phyloP scores from a whole-genome alignment of 2,113 vertebrate genomes.

The Stegastes partitus region DNA sequence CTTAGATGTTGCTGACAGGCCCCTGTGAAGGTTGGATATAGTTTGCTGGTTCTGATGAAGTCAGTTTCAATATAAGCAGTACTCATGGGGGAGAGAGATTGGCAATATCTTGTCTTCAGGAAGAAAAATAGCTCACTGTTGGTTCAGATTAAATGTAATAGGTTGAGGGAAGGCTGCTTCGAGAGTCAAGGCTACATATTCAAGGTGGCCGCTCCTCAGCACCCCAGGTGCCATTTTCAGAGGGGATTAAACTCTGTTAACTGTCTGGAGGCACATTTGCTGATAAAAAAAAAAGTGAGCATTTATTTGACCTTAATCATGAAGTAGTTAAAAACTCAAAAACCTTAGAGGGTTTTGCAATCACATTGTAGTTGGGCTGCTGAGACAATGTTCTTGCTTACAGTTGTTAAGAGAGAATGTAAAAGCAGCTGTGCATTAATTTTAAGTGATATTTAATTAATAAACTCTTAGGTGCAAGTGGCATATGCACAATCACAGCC shows the following conservation, averaged over 20 bases:
- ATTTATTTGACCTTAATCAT: slow-evolving; percentile 26
- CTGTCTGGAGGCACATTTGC: slow-evolving; percentile 30
- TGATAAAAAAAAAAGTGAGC: slow-evolving; percentile 31
- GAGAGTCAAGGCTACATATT: slow-evolving; percentile 55
- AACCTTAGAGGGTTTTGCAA: slow-evolving; percentile 1
- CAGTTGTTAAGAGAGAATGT: too few relatives aligned
- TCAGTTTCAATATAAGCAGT: slow-evolving; percentile 70
- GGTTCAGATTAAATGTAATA: slow-evolving; percentile 75
- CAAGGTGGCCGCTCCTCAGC: slow-evolving; percentile 44
- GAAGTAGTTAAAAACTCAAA: neutral
- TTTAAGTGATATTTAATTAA: too few relatives aligned
- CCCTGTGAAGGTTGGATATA: slow-evolving; percentile 47
- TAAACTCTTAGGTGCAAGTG: too few relatives aligned
- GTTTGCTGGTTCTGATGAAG: slow-evolving; percentile 66
- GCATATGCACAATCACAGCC: too few relatives aligned
- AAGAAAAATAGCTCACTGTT: slow-evolving; percentile 67
- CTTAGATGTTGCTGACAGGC: slow-evolving; percentile 48
- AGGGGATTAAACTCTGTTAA: slow-evolving; percentile 55
- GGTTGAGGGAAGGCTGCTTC: slow-evolving; percentile 49
- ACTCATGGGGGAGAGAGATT: slow-evolving; percentile 63
- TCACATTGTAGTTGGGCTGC: slow-evolving; percentile 1
- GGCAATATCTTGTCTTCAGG: slow-evolving; percentile 73
- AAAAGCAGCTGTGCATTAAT: too few relatives aligned
- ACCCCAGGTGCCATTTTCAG: slow-evolving; percentile 51
- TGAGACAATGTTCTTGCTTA: neutral